phyloP scores from a whole-genome alignment of 2,797 vertebrate species.

The Lagorchestes hirsutus region DNA sequence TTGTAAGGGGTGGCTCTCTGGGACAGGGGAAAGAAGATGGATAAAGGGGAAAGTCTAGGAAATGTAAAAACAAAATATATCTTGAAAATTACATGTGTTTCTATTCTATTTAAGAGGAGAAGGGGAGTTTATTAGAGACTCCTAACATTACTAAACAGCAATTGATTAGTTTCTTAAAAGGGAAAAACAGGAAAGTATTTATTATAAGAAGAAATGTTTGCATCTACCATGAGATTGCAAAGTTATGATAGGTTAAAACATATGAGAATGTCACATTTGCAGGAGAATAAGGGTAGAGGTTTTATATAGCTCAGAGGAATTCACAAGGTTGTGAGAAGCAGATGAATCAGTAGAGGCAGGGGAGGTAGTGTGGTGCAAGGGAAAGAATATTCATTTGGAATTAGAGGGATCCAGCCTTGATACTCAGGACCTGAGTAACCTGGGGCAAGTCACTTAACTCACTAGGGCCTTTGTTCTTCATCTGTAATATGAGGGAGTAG shows the following conservation, averaged over 20 bases:
- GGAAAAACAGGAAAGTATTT: not conserved
- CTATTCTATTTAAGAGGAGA: not conserved
- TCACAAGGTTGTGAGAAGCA: not conserved
- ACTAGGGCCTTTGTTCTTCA: not conserved
- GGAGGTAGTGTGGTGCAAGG: not conserved
- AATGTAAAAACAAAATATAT: not conserved
- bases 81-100: not conserved
- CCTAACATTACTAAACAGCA: not conserved
- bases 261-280: not conserved
- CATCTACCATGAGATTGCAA: not conserved
- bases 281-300: not conserved
- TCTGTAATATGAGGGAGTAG: not conserved
- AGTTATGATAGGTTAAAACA: not conserved
- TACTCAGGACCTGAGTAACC: not conserved
- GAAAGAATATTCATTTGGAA: not conserved
- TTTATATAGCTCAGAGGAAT: not conserved
- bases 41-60: not conserved
- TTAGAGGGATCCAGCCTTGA: not conserved
- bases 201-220: not conserved
- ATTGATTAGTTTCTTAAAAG: not conserved
- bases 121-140: not conserved
- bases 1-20: not conserved
- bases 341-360: not conserved
- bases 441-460: not conserved
- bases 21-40: not conserved